Conservation (phyloP, 2,888 invertebrate genomes). For the Caradrina clavipalpis region DNA sequence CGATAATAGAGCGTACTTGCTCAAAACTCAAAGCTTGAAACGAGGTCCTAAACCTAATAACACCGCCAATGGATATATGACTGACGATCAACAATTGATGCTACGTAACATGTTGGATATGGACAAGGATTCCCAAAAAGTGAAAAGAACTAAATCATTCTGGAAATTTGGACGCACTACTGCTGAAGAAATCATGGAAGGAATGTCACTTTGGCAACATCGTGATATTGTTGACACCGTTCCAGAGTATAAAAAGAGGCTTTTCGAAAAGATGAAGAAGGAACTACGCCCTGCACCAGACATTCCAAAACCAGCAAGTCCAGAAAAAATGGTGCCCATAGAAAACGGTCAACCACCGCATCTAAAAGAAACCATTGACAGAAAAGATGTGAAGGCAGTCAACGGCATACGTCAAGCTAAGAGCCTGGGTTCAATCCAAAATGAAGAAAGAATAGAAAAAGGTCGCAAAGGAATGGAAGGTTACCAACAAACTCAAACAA, state of each 20-base stretch:
- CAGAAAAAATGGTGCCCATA: constrained; percentile 74
- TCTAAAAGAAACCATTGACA: constrained; percentile 86
- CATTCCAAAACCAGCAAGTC: constrained; percentile 78
- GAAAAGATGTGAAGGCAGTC: constrained; percentile 83
- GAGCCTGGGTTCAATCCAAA: constrained; percentile 87
- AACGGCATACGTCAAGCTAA: constrained; percentile 88
- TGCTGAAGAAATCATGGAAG: constrained; percentile 95
- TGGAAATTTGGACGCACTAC: constrained; percentile 95
- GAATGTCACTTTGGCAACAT: constrained; percentile 97
- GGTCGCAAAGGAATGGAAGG: constrained; percentile 74
- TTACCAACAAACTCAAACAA: constrained; percentile 78
- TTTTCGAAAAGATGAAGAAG: constrained; percentile 87
- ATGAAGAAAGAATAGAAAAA: constrained; percentile 82
- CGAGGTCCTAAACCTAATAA: constrained; percentile 81
- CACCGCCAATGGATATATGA: constrained; percentile 87
- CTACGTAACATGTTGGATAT: constrained; percentile 88
- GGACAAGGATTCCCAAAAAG: constrained; percentile 92
- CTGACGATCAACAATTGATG: constrained; percentile 90
- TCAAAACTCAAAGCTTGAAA: constrained; percentile 88
- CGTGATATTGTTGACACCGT: constrained; percentile 95
- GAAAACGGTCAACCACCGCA: constrained; percentile 76
- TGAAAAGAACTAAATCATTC: constrained; percentile 96
- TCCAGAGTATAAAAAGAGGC: constrained; percentile 88
- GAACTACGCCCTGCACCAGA: constrained; percentile 85
- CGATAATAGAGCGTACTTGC: constrained; percentile 83